phyloP scores from a whole-genome alignment of 2,888 invertebrate genomes.

The Ceraclea dissimilis region DNA sequence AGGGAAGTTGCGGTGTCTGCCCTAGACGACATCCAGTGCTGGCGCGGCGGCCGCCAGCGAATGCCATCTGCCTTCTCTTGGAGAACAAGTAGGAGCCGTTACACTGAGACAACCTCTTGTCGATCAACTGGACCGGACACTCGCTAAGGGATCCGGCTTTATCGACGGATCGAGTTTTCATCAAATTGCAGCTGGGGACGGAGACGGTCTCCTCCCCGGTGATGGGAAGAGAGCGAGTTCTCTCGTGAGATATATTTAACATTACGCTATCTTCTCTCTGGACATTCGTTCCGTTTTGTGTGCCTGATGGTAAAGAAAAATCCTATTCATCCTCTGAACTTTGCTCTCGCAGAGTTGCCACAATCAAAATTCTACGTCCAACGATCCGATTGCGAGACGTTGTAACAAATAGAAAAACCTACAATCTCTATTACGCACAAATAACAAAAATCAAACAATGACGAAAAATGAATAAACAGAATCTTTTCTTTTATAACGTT shows the following conservation, averaged over 20 bases:
- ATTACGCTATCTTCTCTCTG: conserved; percentile 23
- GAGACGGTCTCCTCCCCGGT: conserved; percentile 47
- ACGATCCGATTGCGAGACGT: no score
- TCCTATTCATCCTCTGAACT: conserved; percentile 5
- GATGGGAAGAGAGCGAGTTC: conserved; percentile 63
- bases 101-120: conserved; percentile 28
- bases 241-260: conserved; percentile 49
- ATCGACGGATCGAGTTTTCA: conserved; percentile 30
- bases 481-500: no score
- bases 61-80: conserved; percentile 15
- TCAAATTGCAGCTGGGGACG: conserved; percentile 31
- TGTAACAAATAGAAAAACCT: no score
- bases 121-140: conserved; percentile 24
- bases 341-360: no score
- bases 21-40: conserved; percentile 39
- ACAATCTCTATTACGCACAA: no score
- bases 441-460: no score
- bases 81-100: conserved; percentile 9
- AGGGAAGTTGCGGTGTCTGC: not conserved
- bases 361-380: no score
- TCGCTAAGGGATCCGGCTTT: conserved; percentile 32
- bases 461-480: no score
- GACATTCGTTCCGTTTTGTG: conserved; percentile 1
- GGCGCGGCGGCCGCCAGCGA: conserved; percentile 33
- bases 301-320: conserved; percentile 7